phyloP scores from a whole-genome alignment of 2,113 vertebrate species.

The Microcebus tavaratra region DNA sequence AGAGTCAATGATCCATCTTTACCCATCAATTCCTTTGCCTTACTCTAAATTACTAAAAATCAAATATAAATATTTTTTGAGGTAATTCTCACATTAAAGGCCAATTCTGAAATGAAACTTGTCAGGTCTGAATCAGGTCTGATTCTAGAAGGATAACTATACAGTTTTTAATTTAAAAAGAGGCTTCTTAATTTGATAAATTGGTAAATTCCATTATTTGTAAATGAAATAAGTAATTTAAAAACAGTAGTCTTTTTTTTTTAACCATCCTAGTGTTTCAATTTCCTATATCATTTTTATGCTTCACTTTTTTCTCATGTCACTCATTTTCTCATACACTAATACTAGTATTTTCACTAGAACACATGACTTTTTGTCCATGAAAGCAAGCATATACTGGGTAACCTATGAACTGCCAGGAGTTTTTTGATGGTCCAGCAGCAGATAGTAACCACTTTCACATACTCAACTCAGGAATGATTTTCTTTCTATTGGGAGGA shows the following conservation, averaged over 20 bases:
- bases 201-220: neutral
- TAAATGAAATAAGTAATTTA: neutral
- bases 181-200: neutral
- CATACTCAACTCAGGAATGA: accelerated
- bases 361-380: too few relatives aligned
- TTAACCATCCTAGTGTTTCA: neutral
- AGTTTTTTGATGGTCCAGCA: neutral
- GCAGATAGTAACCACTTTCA: neutral
- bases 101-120: neutral
- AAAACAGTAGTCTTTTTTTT: neutral
- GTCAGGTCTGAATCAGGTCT: neutral
- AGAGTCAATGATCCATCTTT: neutral
- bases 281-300: neutral
- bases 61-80: neutral
- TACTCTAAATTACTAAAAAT: neutral
- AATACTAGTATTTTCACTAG: neutral
- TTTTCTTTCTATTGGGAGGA: neutral
- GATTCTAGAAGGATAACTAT: neutral
- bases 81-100: neutral
- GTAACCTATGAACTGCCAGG: accelerated
- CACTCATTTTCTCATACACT: neutral
- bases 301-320: neutral
- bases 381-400: neutral
- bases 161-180: conserved; percentile 11
- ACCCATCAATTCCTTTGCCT: neutral